A percentile compares a stretch with the other conserved stretches of the same genome.
Evolutionary conservation across 2,797 vertebrate genomes (phyloP).

Genomic region (Amblyopsis hoosieri): DNA sequence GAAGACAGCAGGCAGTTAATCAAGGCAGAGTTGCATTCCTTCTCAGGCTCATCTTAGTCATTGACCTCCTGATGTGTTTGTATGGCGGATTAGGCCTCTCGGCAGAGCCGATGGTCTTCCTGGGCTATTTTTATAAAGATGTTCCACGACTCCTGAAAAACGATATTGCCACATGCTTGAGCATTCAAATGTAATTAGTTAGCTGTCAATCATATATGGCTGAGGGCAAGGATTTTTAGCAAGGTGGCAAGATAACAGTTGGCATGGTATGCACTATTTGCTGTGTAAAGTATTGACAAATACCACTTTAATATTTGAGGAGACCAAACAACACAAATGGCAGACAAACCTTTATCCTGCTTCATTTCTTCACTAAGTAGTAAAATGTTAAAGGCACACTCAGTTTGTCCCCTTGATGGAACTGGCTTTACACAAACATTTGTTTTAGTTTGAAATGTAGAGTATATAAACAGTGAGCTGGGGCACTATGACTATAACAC

Average conservation of each 20-base stretch:
- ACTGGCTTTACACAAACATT: too few relatives aligned
- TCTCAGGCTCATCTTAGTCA: conserved; percentile 42
- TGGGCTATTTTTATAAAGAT: conserved; percentile 77
- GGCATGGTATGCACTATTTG: conserved; percentile 10
- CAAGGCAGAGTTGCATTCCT: conserved; percentile 44
- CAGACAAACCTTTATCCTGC: neutral
- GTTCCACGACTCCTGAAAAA: conserved; percentile 68
- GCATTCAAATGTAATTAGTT: conserved; percentile 62
- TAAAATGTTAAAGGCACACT: too few relatives aligned
- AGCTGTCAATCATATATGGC: conserved; percentile 37
- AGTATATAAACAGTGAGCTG: too few relatives aligned
- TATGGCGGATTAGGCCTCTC: conserved; percentile 64
- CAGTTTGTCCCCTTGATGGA: too few relatives aligned
- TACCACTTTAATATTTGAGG: neutral
- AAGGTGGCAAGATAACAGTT: conserved; percentile 6
- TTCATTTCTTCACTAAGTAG: neutral
- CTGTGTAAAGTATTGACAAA: neutral
- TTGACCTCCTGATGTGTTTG: conserved; percentile 62
- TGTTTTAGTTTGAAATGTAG: too few relatives aligned
- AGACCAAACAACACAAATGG: conserved; percentile 2
- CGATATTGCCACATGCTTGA: conserved; percentile 63
- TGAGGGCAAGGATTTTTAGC: conserved; percentile 10
- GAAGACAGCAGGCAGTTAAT: conserved; percentile 34
- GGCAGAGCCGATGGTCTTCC: conserved; percentile 61
- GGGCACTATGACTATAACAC: too few relatives aligned